A percentile compares a stretch with the other conserved stretches of the same genome.
These are phyloP conservation scores for Triplophysa siluroides DNA, from an alignment of 2,113 vertebrate species.

Conservation along the genomic window DNA sequence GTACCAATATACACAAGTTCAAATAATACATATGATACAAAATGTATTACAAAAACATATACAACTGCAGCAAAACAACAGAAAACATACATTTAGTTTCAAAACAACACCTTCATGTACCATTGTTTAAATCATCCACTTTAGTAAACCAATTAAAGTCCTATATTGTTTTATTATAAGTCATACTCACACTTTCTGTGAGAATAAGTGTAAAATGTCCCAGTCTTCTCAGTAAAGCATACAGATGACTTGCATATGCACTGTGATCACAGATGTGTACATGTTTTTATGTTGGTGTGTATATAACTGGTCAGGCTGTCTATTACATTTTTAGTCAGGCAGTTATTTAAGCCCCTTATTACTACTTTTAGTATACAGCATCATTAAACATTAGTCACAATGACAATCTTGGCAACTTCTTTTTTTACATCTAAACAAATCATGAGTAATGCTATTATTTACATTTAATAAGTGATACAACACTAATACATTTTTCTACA, in stretches of 20 bases:
- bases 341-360: background rate
- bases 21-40: constrained; percentile 27
- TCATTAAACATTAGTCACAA: background rate
- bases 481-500: background rate
- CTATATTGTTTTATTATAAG: constrained; percentile 2
- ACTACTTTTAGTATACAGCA: background rate
- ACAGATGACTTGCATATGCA: background rate
- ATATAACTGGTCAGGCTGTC: background rate
- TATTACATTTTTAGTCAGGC: background rate
- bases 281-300: background rate
- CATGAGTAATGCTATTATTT: background rate
- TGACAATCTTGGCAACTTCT: background rate
- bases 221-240: background rate
- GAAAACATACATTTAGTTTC: constrained; percentile 7
- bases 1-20: constrained; percentile 28
- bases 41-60: constrained; percentile 5
- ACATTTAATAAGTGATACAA: background rate
- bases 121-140: background rate
- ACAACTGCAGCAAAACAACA: background rate
- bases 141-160: constrained; percentile 24
- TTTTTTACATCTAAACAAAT: background rate
- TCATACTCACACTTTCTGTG: background rate
- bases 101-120: constrained; percentile 8
- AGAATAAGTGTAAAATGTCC: background rate
- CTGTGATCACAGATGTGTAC: background rate